Evolutionary conservation across 2,797 vertebrate genomes (phyloP), one percentile per base, ranked within the genome.

Genomic region (Steatocranus sp.): DNA sequence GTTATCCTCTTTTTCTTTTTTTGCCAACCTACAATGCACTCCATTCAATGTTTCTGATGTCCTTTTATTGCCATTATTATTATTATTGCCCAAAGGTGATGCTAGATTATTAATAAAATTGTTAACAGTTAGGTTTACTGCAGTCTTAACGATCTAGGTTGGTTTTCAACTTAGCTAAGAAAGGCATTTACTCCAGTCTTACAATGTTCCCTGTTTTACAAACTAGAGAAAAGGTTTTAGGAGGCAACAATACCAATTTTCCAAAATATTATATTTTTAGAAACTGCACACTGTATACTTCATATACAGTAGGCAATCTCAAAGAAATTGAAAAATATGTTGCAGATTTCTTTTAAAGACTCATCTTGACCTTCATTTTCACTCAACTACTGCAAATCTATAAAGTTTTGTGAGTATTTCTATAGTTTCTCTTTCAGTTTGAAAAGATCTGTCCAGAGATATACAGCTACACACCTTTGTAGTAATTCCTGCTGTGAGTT

Each of bases 341-440:
- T 36, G 11, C n/a, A 20, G 58, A 63, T 68, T 68, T 25, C 8
- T 68, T 41, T 68, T 68, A 25, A 66, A 1, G 36, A 63, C 56
- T 61, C 6, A 20, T 14, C 8, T 41, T 66, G 14, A 43, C 20
- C 5, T 17, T 68, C 0, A 41, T 68, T 43, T 68, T 43, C 4
- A 0, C 38, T 0, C 23, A 70, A 7, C 0, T 70, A 8, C 66
- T 46, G 23, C 6, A 46, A 18, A 70, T 43, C 3, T 70, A 9
- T 70, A 46, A 70, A 18, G 14, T 27, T 68, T 43, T 43, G 38
- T 43, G 23, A 70, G 15, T 46, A 11, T 70, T 46, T 43, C 38
- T 15, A 68, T 17, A 41, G 36, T 43, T 68, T 68, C 8, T 9
- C 6, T 70, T 43, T 70, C 14, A 2, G 9, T 27, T 46, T 70